These are phyloP conservation scores for Cyclophora albipunctata DNA, from an alignment of 2,888 invertebrate species.

Conservation along the genomic window DNA sequence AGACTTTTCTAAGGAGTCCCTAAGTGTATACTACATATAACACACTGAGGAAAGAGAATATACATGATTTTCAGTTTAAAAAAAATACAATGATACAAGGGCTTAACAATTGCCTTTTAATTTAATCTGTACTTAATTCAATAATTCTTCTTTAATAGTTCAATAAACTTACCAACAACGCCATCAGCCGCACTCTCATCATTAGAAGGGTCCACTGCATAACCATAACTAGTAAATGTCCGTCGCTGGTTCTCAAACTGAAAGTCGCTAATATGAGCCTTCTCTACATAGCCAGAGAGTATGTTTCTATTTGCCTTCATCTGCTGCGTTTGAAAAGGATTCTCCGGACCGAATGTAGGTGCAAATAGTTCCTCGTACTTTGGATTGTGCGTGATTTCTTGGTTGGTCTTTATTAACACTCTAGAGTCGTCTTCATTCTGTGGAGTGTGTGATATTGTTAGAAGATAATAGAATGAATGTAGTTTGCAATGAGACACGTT, in stretches of 20 bases:
- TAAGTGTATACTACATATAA: too few relatives aligned
- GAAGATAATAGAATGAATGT: background rate
- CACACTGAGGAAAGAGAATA: too few relatives aligned
- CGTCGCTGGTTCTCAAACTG: conserved; percentile 97
- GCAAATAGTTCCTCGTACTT: conserved; percentile 96
- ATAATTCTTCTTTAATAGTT: too few relatives aligned
- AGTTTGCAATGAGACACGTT: too few relatives aligned
- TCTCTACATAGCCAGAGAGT: conserved; percentile 94
- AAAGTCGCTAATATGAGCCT: conserved; percentile 96
- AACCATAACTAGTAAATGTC: conserved; percentile 96
- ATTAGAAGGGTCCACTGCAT: conserved; percentile 95
- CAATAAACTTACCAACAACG: conserved; percentile 60
- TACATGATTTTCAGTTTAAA: too few relatives aligned
- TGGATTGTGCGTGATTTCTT: conserved; percentile 92
- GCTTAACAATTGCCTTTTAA: too few relatives aligned
- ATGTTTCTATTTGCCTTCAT: conserved; percentile 92
- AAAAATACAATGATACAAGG: too few relatives aligned
- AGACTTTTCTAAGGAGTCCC: too few relatives aligned
- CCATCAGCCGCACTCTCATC: conserved; percentile 60
- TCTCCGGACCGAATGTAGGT: conserved; percentile 92
- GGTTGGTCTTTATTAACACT: conserved; percentile 84
- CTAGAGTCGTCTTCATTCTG: conserved; percentile 83
- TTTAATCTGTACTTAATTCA: too few relatives aligned
- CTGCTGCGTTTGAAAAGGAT: conserved; percentile 94
- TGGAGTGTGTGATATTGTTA: conserved; percentile 16